phyloP scores from a whole-genome alignment of 1,140 invertebrate genomes.

The Leptinotarsa defecta region DNA sequence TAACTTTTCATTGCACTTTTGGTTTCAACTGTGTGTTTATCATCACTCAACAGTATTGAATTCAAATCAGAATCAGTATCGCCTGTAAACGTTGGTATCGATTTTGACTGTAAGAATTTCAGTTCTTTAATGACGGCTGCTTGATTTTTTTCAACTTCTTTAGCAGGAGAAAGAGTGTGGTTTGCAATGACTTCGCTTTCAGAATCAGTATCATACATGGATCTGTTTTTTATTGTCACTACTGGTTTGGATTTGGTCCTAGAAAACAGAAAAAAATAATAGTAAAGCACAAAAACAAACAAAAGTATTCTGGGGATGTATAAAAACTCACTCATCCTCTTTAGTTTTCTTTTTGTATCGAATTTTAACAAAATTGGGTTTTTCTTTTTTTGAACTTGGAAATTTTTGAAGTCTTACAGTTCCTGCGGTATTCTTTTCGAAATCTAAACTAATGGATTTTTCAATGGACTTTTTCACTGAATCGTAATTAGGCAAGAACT shows the following conservation, averaged over 20 bases:
- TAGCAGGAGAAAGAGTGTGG: background rate
- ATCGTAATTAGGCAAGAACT: slow-evolving; percentile 30
- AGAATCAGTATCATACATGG: slow-evolving; percentile 43
- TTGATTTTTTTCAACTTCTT: slow-evolving; percentile 14
- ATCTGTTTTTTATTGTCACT: slow-evolving; percentile 38
- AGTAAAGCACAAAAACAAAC: background rate
- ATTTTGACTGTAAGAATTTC: slow-evolving; percentile 17
- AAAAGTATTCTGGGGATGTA: background rate
- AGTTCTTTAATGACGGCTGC: slow-evolving; percentile 36
- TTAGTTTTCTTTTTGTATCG: slow-evolving; percentile 15
- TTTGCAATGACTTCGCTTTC: slow-evolving; percentile 35
- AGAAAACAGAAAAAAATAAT: background rate
- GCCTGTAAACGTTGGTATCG: slow-evolving; percentile 15
- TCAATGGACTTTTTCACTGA: slow-evolving; percentile 34
- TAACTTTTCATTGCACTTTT: slow-evolving; percentile 46
- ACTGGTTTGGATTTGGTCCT: slow-evolving; percentile 10
- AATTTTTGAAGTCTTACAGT: slow-evolving; percentile 9
- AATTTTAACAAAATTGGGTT: slow-evolving; percentile 23
- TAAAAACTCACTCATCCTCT: background rate
- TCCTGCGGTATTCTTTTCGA: background rate
- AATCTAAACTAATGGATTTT: slow-evolving; percentile 28
- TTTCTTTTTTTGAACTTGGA: slow-evolving; percentile 20
- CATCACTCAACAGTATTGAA: slow-evolving; percentile 10
- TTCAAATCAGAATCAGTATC: slow-evolving; percentile 16
- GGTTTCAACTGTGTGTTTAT: slow-evolving; percentile 32